Evolutionary conservation across 2,797 vertebrate species (phyloP), one percentile per base, ranked within the genome.

Genomic region (Streptopelia turtur): DNA sequence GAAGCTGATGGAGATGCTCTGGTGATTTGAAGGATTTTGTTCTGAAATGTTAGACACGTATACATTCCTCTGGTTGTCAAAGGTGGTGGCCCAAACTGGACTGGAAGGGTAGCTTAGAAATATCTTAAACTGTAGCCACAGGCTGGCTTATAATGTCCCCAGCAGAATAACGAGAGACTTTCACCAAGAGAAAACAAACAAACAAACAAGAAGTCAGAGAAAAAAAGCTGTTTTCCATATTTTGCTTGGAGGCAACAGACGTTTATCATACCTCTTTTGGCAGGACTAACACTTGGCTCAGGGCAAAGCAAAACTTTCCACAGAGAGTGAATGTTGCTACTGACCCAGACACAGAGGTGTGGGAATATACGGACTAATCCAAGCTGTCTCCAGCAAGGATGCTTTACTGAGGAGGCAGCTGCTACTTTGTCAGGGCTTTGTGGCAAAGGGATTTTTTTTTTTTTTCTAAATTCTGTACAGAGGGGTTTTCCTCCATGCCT

Each of bases 291-390:
- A 89, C 74, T 90, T 92, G 96, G 85, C 83, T 97, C 56, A 35
- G 55, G 71, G 80, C 24, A 87, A 91, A 94, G 85, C 61, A 91
- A 88, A 95, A 92, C 90, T 96, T 97, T 96, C 93, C 94, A 82
- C 82, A 70, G 84, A 74, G 93, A 95, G 94, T 94, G 95, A 96
- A 91, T 90, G 83, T 82, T 89, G 82, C 84, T 95, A 93, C 97
- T 95, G 93, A 96, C 95, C 91, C 95, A 96, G 94, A 95, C 95
- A 52, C 41, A 80, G 88, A 79, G 76, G 72, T 94, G 81, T 84
- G 89, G 57, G 83, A 83, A 95, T 83, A 90, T 83, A 87, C 53
- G 85, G 93, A 52, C 74, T 92, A 94, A 96, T 94, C 83, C 77
- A 88, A 94, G 66, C 83, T 96, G 94, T 94, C 93, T 94, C 95